Evolutionary conservation across 2,888 invertebrate species (phyloP).

Genomic region (Mythimna loreyi): DNA sequence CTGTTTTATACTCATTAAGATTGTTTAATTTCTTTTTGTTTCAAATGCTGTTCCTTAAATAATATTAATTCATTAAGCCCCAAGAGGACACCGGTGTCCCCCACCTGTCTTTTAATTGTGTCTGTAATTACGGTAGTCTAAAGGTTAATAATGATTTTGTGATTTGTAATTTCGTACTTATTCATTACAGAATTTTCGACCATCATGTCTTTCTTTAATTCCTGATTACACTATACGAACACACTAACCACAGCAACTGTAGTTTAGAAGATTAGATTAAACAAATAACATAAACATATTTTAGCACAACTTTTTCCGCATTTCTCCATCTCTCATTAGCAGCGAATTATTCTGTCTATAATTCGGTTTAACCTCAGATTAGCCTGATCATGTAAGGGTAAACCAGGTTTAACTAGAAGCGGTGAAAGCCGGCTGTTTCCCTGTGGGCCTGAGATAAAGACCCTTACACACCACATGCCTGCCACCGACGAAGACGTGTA

Average conservation of each 20-base stretch:
- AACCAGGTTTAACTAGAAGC: conserved; percentile 53
- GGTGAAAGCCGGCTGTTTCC: conserved; percentile 44
- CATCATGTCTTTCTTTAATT: too few relatives aligned
- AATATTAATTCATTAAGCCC: too few relatives aligned
- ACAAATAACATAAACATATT: background rate
- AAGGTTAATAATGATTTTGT: conserved; percentile 33
- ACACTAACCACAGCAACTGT: too few relatives aligned
- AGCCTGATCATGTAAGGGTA: conserved; percentile 21
- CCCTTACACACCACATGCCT: conserved; percentile 71
- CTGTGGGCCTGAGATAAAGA: conserved; percentile 69
- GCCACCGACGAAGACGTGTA: conserved; percentile 66
- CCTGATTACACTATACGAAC: too few relatives aligned
- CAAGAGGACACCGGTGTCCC: too few relatives aligned
- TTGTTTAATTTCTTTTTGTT: conserved; percentile 35
- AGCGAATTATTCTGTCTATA: background rate
- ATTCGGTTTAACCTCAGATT: background rate
- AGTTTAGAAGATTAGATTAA: too few relatives aligned
- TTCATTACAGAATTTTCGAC: background rate
- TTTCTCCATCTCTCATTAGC: background rate
- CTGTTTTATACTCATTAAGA: conserved; percentile 61
- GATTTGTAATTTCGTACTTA: background rate
- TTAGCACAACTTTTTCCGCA: background rate
- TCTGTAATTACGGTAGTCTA: too few relatives aligned
- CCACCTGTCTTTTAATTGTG: too few relatives aligned
- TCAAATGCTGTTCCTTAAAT: conserved; percentile 25